These are phyloP conservation scores for Caenorhabditis sp. DNA, from an alignment of 2,888 invertebrate genomes.

Conservation along the genomic window DNA sequence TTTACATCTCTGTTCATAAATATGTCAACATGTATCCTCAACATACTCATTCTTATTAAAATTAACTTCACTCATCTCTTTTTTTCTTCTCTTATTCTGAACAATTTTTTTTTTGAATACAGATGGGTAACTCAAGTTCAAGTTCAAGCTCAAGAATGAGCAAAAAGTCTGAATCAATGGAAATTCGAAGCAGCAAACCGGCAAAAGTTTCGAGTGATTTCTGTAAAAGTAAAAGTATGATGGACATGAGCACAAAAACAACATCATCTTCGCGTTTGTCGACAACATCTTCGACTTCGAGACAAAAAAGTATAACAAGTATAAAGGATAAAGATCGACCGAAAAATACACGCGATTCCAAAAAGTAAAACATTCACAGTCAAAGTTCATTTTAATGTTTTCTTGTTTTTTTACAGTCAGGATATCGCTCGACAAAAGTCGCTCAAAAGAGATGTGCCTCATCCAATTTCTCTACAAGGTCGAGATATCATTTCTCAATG, in stretches of 20 bases:
- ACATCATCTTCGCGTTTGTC: conserved; percentile 20
- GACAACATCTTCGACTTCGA: conserved; percentile 21
- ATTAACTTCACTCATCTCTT: conserved; percentile 3
- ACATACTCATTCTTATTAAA: not conserved
- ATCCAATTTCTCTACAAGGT: conserved; percentile 48
- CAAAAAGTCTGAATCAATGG: conserved; percentile 42
- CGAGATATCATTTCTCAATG: conserved; percentile 64
- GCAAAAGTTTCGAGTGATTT: conserved; percentile 16
- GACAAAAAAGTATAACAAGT: conserved; percentile 42
- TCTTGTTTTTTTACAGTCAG: conserved; percentile 18
- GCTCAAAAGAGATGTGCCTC: conserved; percentile 44
- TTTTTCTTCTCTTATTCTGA: not conserved
- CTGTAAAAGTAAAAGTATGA: conserved; percentile 43
- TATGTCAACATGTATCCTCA: not conserved
- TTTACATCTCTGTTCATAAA: not conserved
- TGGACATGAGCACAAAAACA: conserved; percentile 37
- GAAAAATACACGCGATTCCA: conserved; percentile 29
- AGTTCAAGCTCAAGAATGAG: conserved; percentile 29
- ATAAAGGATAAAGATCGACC: conserved; percentile 35
- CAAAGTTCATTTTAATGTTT: not conserved
- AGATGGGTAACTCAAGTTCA: conserved; percentile 42
- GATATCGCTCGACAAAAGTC: conserved; percentile 48
- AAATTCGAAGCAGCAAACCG: conserved; percentile 21
- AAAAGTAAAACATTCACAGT: conserved; percentile 8
- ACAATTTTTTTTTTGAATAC: not conserved